Base-by-base conservation (phyloP, 1,140 invertebrate species). In the Hydropsyche tenuis region DNA sequence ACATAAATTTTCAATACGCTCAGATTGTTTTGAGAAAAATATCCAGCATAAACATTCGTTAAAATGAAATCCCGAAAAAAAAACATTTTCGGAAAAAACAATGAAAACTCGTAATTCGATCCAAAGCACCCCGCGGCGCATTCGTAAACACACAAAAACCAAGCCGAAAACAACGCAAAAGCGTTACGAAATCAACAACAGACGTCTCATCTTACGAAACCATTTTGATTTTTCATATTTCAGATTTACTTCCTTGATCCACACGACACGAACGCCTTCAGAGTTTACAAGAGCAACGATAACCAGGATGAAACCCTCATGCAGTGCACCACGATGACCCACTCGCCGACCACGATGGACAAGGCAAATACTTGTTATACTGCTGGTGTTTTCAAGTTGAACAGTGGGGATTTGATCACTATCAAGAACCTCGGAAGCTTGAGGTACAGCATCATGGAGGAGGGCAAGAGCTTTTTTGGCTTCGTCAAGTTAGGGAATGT, bases 381-480 rank as follows among this genome's bases (percentile, higher is more conserved):
- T 11, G 89, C 90, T 6, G 89, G 90, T 14, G 86, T 90, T 9
- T 87, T 89, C 4, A 82, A 88, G 79, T 81, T 94, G 1, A 84
- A 85, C 60, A 81, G 86, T 37, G 86, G 88, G 22, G 92, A 93
- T 79, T 85, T 82, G 25, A 81, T 94, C 2, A 86, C 88, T 18
- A 79, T 94, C 0, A 86, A 87, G 68, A 92, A 93, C 76, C 86
- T 92, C 3, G 89, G 89, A 43, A 85, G 86, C 4, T 87, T 89
- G 69, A 85, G 91, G 65, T 90, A 90, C 79, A 90, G 89, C 0
- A 81, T 93, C 14, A 89, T 94, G 80, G 87, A 92, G 78, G 86
- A 88, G 14, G 89, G 89, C 62, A 93, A 93, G 80, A 93, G 92
- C 77, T 94, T 93, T 84, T 93, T 93, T 79, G 92, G 92, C 37